Evolutionary conservation across 2,888 invertebrate genomes (phyloP).

Genomic region (Rotaria socialis): DNA sequence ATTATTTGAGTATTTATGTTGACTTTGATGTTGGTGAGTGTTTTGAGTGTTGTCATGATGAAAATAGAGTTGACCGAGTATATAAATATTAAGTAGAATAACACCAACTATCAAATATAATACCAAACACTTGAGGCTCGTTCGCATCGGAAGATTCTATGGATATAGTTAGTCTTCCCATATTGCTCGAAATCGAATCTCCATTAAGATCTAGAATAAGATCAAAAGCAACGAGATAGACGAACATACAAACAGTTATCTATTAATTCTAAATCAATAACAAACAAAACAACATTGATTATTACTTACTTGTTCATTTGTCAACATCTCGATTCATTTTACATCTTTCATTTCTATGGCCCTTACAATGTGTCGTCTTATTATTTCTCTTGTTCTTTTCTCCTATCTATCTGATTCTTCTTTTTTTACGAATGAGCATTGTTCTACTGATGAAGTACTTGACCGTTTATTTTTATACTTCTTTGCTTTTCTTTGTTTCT

Average conservation of each 20-base stretch:
- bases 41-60: neutral
- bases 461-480: too few relatives aligned
- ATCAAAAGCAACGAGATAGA: neutral
- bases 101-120: conserved; percentile 11
- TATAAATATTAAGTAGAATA: neutral
- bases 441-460: too few relatives aligned
- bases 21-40: neutral
- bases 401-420: neutral
- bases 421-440: neutral
- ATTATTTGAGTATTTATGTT: neutral
- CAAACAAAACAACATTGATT: neutral
- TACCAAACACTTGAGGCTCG: neutral
- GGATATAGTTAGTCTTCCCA: neutral
- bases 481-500: too few relatives aligned
- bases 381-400: too few relatives aligned
- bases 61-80: neutral
- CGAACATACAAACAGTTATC: neutral
- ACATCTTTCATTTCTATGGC: neutral
- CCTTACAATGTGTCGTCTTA: neutral
- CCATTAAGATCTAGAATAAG: neutral
- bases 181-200: neutral
- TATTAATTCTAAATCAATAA: neutral
- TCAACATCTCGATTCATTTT: neutral
- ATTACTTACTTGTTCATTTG: neutral
- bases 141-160: neutral